Evolutionary conservation across 2,888 invertebrate species (phyloP).

Genomic region (Andrena haemorrhoa): DNA sequence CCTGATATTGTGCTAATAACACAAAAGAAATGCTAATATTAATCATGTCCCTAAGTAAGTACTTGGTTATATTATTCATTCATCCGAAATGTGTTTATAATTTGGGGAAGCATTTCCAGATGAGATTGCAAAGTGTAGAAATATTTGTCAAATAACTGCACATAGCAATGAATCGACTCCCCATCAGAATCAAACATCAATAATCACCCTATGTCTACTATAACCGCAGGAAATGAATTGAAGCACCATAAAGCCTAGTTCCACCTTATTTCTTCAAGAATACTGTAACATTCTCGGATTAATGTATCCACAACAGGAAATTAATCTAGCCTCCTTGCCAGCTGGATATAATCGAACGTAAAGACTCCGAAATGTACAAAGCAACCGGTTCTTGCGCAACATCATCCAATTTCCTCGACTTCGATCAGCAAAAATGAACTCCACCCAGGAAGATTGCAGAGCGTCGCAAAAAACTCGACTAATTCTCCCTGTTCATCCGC

Average conservation of each 20-base stretch:
- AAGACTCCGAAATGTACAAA: background rate
- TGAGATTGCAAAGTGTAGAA: too few species aligned
- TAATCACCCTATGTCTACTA: too few species aligned
- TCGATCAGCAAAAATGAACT: conserved; percentile 28
- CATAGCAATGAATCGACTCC: too few species aligned
- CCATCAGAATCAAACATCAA: too few species aligned
- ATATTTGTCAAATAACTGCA: too few species aligned
- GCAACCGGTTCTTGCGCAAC: background rate
- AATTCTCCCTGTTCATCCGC: conserved; percentile 34
- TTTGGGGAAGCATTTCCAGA: too few species aligned
- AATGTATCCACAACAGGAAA: conserved; percentile 14
- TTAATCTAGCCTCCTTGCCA: background rate
- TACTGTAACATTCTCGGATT: background rate
- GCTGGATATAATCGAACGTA: background rate
- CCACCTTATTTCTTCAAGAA: background rate
- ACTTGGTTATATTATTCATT: too few species aligned
- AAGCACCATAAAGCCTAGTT: background rate
- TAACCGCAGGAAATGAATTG: too few species aligned
- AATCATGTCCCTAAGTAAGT: too few species aligned
- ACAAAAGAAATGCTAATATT: too few species aligned
- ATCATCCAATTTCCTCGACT: conserved; percentile 10
- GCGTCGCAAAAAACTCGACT: conserved; percentile 21
- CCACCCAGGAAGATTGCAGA: conserved; percentile 9
- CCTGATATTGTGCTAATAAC: too few species aligned
- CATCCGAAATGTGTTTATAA: too few species aligned